Conservation (phyloP, 2,797 vertebrate species). For the Sarcoramphus papa region DNA sequence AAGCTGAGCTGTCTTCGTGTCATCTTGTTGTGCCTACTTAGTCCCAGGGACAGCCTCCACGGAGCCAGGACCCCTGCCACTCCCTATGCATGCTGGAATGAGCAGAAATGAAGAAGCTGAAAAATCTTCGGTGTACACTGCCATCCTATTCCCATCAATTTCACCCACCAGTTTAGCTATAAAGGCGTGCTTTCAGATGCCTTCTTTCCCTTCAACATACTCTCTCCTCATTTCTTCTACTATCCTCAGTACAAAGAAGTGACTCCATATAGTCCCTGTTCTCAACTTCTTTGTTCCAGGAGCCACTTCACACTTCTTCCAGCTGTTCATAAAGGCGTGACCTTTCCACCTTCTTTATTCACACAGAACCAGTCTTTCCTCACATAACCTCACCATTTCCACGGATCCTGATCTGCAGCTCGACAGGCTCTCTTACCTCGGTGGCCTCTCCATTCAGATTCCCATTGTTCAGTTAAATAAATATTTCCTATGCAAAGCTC, state of each 20-base stretch:
- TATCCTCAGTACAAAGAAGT: not conserved
- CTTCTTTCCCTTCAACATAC: not conserved
- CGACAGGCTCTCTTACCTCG: not conserved
- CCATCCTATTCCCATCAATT: not conserved
- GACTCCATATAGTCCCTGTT: not conserved
- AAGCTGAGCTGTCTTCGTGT: slow-evolving; percentile 15
- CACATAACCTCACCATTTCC: not conserved
- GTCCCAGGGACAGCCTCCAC: not conserved
- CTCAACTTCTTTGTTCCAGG: slow-evolving; percentile 36
- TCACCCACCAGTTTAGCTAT: not conserved
- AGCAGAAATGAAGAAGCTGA: not conserved
- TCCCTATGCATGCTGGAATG: not conserved
- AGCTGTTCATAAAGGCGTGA: not conserved
- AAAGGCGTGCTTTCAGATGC: not conserved
- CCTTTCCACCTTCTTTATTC: slow-evolving; percentile 1
- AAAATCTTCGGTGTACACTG: fast-evolving
- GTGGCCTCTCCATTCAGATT: not conserved
- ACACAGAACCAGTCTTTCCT: not conserved
- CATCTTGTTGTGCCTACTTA: slow-evolving; percentile 20
- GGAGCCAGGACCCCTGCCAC: not conserved
- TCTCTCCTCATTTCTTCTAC: not conserved
- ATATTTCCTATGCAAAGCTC: not conserved
- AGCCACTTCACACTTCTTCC: slow-evolving; percentile 21
- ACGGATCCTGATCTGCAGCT: not conserved
- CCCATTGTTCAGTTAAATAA: not conserved